Conservation (phyloP, 2,888 invertebrate species). For the Hermodice carunculata region DNA sequence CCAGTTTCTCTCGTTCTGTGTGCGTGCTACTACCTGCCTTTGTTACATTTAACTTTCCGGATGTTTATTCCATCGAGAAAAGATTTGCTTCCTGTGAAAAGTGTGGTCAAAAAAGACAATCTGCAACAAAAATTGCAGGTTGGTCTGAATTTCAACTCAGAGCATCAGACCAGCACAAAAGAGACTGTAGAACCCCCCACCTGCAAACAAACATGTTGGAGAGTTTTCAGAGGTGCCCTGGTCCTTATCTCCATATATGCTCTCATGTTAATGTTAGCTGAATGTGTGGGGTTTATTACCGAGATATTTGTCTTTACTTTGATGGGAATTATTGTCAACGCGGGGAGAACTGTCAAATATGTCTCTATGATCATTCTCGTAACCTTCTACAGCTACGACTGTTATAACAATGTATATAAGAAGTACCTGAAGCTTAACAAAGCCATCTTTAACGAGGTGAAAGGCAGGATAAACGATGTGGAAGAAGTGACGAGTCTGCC, state of each 20-base stretch:
- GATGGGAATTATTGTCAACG: slow-evolving; percentile 68
- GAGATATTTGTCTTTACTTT: slow-evolving; percentile 51
- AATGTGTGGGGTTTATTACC: slow-evolving; percentile 6
- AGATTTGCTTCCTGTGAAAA: no score
- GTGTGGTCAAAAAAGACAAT: no score
- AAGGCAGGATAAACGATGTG: slow-evolving; percentile 60
- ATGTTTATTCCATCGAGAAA: no score
- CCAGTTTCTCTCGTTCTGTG: slow-evolving; percentile 54
- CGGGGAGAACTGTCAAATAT: slow-evolving; percentile 61
- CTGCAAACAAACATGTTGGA: no score
- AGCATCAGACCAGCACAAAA: no score
- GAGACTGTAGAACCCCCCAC: no score
- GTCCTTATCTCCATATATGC: slow-evolving; percentile 32
- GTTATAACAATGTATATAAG: slow-evolving; percentile 65
- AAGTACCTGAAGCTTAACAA: slow-evolving; percentile 64
- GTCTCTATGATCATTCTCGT: slow-evolving; percentile 64
- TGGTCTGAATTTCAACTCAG: no score
- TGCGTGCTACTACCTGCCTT: slow-evolving; percentile 58
- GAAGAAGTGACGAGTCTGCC: slow-evolving; percentile 62
- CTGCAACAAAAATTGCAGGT: slow-evolving; percentile 12
- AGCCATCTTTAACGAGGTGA: slow-evolving; percentile 62
- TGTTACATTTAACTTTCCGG: slow-evolving; percentile 59
- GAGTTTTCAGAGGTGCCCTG: no score
- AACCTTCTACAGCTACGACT: slow-evolving; percentile 66
- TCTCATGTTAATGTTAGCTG: slow-evolving; percentile 40